Evolutionary conservation across 2,888 invertebrate species (phyloP), one percentile per base, ranked within the genome.

Genomic region (Ferdinandea cuprea): DNA sequence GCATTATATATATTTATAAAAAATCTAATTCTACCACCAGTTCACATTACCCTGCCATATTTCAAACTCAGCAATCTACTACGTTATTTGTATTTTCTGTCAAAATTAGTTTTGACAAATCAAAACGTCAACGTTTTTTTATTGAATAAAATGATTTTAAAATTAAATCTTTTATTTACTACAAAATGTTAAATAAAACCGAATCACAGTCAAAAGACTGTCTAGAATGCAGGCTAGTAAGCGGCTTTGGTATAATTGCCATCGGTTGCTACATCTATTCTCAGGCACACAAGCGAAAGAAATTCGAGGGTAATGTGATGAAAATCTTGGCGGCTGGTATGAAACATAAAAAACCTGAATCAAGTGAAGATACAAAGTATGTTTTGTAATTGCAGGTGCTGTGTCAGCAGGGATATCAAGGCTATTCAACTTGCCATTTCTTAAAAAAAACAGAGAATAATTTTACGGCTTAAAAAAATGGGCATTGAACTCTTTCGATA

Each of bases 161-260:
- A 1, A 35, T 15, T 15, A 9, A 4, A 25, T 5, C 2, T 25
- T 5, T 2, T 2, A 25, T 30, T 30, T 9, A 8, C 15, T 13
- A 8, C 25, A 25, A 25, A 25, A 76, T 76, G 72, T 1, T 37
- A 15, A 54, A 52, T 21, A 44, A 66, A 28, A 65, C 48, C 7
- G 37, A 65, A 25, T 17, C 28, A 8, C 21, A 58, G 17, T 44
- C 54, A 6, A 79, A 44, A 8, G 83, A 83, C 40, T 83, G 83
- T 19, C 19, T 83, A 11, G 83, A 58, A 50, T 83, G 83, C 17
- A 54, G 83, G 9, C 25, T 83, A 1, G 72, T 83, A 0, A 83
- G 72, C 40, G 77, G 83, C 5, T 73, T 83, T 30, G 83, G 83
- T 1, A 68, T 68, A 37, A 83, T 83, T 15, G 83, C 56, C 8